phyloP scores from a whole-genome alignment of 2,797 vertebrate species.

The Distichodus sexfasciatus region DNA sequence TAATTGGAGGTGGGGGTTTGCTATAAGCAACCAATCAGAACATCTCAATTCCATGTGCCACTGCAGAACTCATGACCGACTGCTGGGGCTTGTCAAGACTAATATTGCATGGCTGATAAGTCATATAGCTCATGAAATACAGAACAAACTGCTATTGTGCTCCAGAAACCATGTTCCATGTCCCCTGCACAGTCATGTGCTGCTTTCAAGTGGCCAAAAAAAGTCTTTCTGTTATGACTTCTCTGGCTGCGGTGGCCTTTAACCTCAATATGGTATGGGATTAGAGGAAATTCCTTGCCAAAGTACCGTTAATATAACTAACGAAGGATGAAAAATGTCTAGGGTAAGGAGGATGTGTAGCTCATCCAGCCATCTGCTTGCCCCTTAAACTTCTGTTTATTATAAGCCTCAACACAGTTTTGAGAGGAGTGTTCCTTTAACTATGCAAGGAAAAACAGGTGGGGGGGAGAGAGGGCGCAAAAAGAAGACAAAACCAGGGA shows the following conservation, averaged over 20 bases:
- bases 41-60: background rate
- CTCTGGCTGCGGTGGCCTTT: slow-evolving; percentile 21
- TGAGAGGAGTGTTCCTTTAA: no score
- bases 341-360: background rate
- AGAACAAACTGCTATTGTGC: background rate
- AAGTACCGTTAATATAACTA: no score
- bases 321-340: slow-evolving; percentile 7
- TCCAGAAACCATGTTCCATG: background rate
- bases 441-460: slow-evolving; percentile 47
- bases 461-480: slow-evolving; percentile 50
- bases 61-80: no score
- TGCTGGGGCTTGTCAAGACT: background rate
- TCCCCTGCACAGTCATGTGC: background rate
- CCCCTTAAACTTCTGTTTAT: no score
- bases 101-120: background rate
- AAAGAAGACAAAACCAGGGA: no score
- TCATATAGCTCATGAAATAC: background rate
- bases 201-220: slow-evolving; percentile 44
- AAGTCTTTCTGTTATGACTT: slow-evolving; percentile 35
- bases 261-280: slow-evolving; percentile 10
- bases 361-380: no score
- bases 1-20: background rate
- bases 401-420: no score
- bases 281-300: no score
- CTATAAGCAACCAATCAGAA: background rate